These are phyloP conservation scores for Chiroxiphia lanceolata DNA, from an alignment of 2,797 vertebrate genomes.

Conservation along the genomic window DNA sequence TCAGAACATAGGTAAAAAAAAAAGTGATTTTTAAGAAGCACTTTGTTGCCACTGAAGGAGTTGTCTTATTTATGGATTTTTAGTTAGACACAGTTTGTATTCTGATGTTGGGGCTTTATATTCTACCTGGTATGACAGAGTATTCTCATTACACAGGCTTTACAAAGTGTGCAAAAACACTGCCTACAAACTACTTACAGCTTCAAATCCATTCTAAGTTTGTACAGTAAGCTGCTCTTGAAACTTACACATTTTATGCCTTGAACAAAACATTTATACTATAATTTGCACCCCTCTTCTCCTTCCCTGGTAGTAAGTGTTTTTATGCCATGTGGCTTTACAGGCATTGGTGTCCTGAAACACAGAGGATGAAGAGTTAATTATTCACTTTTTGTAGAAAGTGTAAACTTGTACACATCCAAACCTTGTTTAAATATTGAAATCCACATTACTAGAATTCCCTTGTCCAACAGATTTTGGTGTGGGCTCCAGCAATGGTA, in stretches of 20 bases:
- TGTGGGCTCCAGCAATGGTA: background rate
- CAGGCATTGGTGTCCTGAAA: background rate
- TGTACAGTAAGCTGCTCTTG: background rate
- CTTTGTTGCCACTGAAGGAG: background rate
- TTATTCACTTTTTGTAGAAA: constrained; percentile 27
- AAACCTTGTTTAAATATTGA: constrained; percentile 43
- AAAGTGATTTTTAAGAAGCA: background rate
- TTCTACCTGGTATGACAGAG: background rate
- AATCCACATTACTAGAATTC: background rate
- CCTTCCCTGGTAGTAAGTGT: background rate
- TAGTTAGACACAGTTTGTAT: background rate
- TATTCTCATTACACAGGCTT: background rate
- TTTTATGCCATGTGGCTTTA: background rate
- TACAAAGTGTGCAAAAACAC: no score
- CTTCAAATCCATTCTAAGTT: no score
- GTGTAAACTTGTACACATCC: background rate
- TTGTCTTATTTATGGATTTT: background rate
- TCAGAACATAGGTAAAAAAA: background rate
- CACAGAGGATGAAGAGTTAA: constrained; percentile 15
- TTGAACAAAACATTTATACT: background rate
- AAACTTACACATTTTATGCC: background rate
- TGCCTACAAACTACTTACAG: no score
- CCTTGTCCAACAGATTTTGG: background rate
- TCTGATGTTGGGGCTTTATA: background rate
- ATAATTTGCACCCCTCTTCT: background rate